A percentile compares a stretch with the other conserved stretches of the same genome.
Evolutionary conservation across 2,113 vertebrate genomes (phyloP).

Genomic region (Lagopus leucura): DNA sequence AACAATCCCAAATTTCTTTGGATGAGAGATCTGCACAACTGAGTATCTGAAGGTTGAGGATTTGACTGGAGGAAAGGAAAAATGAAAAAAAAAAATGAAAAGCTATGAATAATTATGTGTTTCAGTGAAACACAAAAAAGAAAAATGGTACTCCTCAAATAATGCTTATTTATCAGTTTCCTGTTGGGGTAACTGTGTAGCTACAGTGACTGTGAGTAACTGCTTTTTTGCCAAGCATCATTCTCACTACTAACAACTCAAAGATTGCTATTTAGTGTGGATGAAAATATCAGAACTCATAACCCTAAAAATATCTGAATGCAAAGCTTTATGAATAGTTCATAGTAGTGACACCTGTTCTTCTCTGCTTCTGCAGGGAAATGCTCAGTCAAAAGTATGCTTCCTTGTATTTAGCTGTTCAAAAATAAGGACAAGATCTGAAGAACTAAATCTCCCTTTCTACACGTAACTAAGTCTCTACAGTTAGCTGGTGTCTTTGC

Average conservation of each 20-base stretch:
- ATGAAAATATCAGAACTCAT: neutral
- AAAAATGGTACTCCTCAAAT: neutral
- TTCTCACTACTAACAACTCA: neutral
- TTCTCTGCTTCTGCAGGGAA: neutral
- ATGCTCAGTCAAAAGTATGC: neutral
- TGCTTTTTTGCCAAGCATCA: neutral
- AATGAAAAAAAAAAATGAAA: neutral
- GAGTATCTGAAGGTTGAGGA: neutral
- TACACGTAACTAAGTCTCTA: neutral
- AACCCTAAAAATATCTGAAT: neutral
- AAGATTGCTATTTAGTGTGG: neutral
- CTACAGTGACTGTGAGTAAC: neutral
- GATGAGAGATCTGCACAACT: neutral
- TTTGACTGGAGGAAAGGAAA: neutral
- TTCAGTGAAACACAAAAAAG: neutral
- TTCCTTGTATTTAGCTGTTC: neutral
- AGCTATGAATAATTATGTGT: neutral
- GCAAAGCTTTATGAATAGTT: neutral
- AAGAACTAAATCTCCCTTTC: neutral
- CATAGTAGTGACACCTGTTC: neutral
- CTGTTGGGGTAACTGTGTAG: neutral
- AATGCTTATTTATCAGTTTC: slow-evolving; percentile 45
- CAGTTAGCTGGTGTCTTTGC: neutral
- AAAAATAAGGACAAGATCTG: neutral
- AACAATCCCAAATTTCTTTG: neutral